Percentiles rank a stretch among this genome's conserved stretches.
Evolutionary conservation across 2,797 vertebrate genomes (phyloP).

Genomic region (Hemibagrus guttatus): DNA sequence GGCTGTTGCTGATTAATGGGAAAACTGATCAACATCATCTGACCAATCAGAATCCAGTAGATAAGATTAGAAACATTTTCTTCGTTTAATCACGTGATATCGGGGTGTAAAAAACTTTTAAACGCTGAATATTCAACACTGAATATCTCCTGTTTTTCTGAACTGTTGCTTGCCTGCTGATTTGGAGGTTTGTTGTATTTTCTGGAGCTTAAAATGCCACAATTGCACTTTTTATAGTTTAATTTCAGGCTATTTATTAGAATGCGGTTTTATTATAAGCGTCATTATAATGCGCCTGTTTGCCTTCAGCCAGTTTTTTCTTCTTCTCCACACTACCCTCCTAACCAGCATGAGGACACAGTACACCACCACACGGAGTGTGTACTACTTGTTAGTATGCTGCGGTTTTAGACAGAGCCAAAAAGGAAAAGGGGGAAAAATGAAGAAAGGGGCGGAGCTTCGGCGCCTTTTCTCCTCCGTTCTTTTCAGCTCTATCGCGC

Average conservation of each 20-base stretch:
- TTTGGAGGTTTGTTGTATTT: not conserved
- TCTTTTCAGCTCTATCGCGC: not conserved
- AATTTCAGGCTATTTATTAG: not conserved
- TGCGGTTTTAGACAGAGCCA: not conserved
- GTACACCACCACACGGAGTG: not conserved
- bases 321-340: too few species aligned
- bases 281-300: not conserved
- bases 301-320: not conserved
- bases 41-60: not conserved
- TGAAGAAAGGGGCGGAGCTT: not conserved
- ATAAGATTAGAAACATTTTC: not conserved
- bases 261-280: not conserved
- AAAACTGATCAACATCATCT: not conserved
- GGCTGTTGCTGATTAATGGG: not conserved
- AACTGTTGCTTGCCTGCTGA: not conserved
- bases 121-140: too few species aligned
- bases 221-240: not conserved
- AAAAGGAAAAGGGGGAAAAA: not conserved
- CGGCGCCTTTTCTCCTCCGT: not conserved
- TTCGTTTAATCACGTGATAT: not conserved
- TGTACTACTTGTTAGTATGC: not conserved
- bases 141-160: not conserved
- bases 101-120: slow-evolving; percentile 3
- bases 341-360: not conserved
- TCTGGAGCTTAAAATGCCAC: not conserved